These are phyloP conservation scores for Drosophila nigrodunni DNA, from an alignment of 1,140 invertebrate genomes.

Conservation along the genomic window DNA sequence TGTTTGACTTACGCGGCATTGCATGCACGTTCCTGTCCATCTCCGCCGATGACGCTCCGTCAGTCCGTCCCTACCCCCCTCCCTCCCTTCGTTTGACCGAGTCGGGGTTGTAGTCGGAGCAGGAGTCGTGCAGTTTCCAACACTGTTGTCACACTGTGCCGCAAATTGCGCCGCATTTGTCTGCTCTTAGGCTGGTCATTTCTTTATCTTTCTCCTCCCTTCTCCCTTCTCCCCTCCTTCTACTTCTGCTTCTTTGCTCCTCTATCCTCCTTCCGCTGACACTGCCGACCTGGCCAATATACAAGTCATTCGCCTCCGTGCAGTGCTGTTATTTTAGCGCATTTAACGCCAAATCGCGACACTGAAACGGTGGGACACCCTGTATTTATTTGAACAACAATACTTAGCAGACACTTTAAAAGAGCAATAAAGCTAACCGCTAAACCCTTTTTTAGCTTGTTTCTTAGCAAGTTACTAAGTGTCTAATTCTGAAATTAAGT, in stretches of 20 bases:
- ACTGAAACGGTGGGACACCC: too few relatives aligned
- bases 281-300: slow-evolving; percentile 62
- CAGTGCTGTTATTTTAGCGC: too few relatives aligned
- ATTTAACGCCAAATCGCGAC: too few relatives aligned
- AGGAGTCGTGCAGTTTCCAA: not conserved
- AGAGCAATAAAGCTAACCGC: too few relatives aligned
- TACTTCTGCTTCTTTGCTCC: not conserved
- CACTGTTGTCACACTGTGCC: slow-evolving; percentile 72
- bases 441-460: too few relatives aligned
- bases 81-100: not conserved
- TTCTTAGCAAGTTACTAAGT: too few relatives aligned
- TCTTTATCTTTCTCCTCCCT: not conserved
- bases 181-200: slow-evolving; percentile 59
- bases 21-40: slow-evolving; percentile 48
- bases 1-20: slow-evolving; percentile 74
- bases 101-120: not conserved
- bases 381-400: too few relatives aligned
- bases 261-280: not conserved
- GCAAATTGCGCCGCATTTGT: slow-evolving; percentile 78
- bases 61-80: not conserved
- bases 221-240: not conserved
- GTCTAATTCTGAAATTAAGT: too few relatives aligned
- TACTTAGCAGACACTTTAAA: too few relatives aligned
- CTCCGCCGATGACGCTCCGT: slow-evolving; percentile 16
- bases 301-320: slow-evolving; percentile 72